Percentiles rank a stretch among this genome's conserved stretches.
phyloP scores from a whole-genome alignment of 2,888 invertebrate species.

The Drosophila lutescens region DNA sequence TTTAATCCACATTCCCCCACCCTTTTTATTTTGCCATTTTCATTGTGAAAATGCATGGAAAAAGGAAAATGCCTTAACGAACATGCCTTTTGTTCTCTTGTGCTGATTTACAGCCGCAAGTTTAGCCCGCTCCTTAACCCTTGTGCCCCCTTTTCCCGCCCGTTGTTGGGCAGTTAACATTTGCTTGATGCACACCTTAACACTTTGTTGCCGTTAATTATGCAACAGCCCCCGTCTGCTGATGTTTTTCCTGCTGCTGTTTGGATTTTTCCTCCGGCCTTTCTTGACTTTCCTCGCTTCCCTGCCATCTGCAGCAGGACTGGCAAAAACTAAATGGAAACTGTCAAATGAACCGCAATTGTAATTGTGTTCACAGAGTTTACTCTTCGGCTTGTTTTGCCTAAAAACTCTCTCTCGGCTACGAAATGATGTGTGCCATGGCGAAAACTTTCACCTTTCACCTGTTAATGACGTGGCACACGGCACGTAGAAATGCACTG shows the following conservation, averaged over 20 bases:
- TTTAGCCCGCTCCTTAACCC: slow-evolving; percentile 65
- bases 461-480: slow-evolving; percentile 71
- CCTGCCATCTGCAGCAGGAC: slow-evolving; percentile 21
- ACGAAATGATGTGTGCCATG: slow-evolving; percentile 52
- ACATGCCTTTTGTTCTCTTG: slow-evolving; percentile 44
- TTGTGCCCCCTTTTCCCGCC: slow-evolving; percentile 1
- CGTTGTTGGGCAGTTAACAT: slow-evolving; percentile 62
- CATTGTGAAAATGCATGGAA: slow-evolving; percentile 13
- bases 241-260: slow-evolving; percentile 14
- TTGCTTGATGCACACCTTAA: slow-evolving; percentile 74
- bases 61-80: slow-evolving; percentile 26
- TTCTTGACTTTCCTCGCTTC: not conserved
- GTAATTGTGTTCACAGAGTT: slow-evolving; percentile 61
- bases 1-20: not conserved
- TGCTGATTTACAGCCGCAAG: slow-evolving; percentile 67
- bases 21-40: not conserved
- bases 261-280: not conserved
- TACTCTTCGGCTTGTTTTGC: slow-evolving; percentile 38
- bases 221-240: slow-evolving; percentile 45
- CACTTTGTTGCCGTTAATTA: slow-evolving; percentile 77
- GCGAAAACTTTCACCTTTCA: slow-evolving; percentile 70
- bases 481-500: slow-evolving; percentile 12
- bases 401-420: slow-evolving; percentile 48
- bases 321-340: slow-evolving; percentile 64
- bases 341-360: slow-evolving; percentile 76